Base-by-base conservation (phyloP, 1,140 invertebrate species). In the Ostrea edulis region DNA sequence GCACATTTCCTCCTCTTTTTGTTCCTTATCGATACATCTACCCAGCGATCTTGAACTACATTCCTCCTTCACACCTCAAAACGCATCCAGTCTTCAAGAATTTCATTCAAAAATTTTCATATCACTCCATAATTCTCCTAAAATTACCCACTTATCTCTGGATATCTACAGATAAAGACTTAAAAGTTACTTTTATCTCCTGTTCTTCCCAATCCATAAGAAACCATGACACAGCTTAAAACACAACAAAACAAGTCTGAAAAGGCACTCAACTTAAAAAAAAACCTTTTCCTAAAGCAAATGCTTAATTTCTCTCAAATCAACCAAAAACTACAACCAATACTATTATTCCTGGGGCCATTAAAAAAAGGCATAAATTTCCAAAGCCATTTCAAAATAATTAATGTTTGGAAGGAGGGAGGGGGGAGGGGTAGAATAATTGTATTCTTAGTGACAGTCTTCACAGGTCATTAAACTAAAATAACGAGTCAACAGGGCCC, bases 1-100 rank as follows among this genome's bases (percentile, higher is more conserved):
- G 68, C 12, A 20, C 9, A 55, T 77, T 25, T 77, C 11, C 25
- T 77, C 22, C 17, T 77, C 25, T 25, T 35, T 77, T 77, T 77
- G 68, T 77, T 12, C 68, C 14, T 77, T 77, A 77, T 77, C 68
- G 14, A 77, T 77, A 77, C 68, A 77, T 77, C 68, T 77, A 77
- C 22, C 65, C 22, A 71, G n/a, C n/a, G 12, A 71, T 71, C 65
- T 71, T 71, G 9, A 25, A 25, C 25, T 14, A 77, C 68, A 77
- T 77, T 77, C 68, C 68, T 29, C 14, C 68, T 77, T 77, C 68
- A 77, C 68, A 77, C 68, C 68, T 77, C 29, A 25, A 14, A 77
- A 29, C 22, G 8, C 68, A 77, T 77, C 12, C 25, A 77, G 29
- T 14, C 29, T 35, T 77, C 68, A 77, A 9, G 4, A 77, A 8